phyloP scores from a whole-genome alignment of 2,888 invertebrate genomes.

The Tetranychus truncatus region DNA sequence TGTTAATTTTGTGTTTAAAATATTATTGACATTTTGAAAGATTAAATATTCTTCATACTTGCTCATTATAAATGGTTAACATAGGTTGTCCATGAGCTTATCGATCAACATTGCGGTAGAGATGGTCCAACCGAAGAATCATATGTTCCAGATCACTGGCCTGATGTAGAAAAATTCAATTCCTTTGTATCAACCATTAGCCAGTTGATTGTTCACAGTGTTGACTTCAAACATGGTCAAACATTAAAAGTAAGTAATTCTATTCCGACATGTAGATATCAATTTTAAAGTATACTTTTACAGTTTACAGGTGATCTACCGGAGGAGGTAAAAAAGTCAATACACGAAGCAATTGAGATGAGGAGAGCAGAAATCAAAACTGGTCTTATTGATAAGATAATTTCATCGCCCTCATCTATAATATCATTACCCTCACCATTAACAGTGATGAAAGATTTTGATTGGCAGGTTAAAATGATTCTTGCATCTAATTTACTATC shows the following conservation, averaged over 20 bases:
- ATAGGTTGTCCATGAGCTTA: background rate
- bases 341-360: conserved; percentile 28
- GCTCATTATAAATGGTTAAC: too few species aligned
- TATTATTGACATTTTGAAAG: background rate
- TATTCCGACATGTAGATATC: background rate
- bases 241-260: background rate
- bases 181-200: background rate
- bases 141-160: background rate
- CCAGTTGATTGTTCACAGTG: background rate
- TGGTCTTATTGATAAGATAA: conserved; percentile 28
- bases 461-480: conserved; percentile 32
- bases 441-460: conserved; percentile 30
- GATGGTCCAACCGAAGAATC: background rate
- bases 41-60: background rate
- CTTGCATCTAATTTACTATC: conserved; percentile 32
- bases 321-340: conserved; percentile 27
- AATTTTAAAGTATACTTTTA: background rate
- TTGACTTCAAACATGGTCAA: background rate
- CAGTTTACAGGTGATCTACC: background rate
- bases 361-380: conserved; percentile 28
- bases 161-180: background rate
- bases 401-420: conserved; percentile 24
- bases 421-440: background rate
- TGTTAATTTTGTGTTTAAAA: background rate
- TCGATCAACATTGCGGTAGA: background rate